Percentiles rank a stretch among this genome's conserved stretches.
Evolutionary conservation across 2,888 invertebrate genomes (phyloP).

Genomic region (Syritta pipiens): DNA sequence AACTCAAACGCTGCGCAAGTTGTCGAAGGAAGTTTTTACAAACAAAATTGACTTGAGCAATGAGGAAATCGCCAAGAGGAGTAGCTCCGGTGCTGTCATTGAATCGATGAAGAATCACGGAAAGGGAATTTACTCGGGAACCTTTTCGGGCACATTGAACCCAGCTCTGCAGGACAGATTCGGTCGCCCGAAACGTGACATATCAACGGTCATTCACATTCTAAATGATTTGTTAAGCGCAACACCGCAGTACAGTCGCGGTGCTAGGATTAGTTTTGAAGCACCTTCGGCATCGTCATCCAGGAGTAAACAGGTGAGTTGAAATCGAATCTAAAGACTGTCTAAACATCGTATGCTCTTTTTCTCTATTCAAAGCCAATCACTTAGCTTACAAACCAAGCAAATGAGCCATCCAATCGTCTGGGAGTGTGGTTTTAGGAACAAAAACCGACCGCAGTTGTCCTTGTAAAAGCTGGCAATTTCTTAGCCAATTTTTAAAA

Average conservation of each 20-base stretch:
- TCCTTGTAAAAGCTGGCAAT: too few species aligned
- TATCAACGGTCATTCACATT: conserved; percentile 97
- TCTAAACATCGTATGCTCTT: too few species aligned
- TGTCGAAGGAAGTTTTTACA: conserved; percentile 93
- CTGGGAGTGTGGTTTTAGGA: too few species aligned
- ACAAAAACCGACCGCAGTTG: too few species aligned
- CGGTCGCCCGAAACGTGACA: conserved; percentile 94
- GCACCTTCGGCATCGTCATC: conserved; percentile 75
- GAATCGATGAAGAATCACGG: conserved; percentile 96
- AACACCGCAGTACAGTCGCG: conserved; percentile 83
- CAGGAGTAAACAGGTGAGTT: conserved; percentile 75
- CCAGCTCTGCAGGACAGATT: conserved; percentile 95
- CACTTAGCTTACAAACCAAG: too few species aligned
- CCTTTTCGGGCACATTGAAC: conserved; percentile 96
- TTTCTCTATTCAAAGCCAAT: too few species aligned
- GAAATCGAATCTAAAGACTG: too few species aligned
- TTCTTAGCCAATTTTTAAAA: too few species aligned
- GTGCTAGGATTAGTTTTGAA: conserved; percentile 81
- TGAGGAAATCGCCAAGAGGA: conserved; percentile 80
- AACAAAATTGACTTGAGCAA: conserved; percentile 81
- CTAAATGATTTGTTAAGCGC: conserved; percentile 95
- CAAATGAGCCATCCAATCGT: too few species aligned
- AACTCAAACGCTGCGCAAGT: conserved; percentile 92
- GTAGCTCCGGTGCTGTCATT: conserved; percentile 88
- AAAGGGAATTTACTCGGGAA: conserved; percentile 97